These are phyloP conservation scores for Bombus fervidus DNA, from an alignment of 1,140 invertebrate genomes.

Conservation along the genomic window DNA sequence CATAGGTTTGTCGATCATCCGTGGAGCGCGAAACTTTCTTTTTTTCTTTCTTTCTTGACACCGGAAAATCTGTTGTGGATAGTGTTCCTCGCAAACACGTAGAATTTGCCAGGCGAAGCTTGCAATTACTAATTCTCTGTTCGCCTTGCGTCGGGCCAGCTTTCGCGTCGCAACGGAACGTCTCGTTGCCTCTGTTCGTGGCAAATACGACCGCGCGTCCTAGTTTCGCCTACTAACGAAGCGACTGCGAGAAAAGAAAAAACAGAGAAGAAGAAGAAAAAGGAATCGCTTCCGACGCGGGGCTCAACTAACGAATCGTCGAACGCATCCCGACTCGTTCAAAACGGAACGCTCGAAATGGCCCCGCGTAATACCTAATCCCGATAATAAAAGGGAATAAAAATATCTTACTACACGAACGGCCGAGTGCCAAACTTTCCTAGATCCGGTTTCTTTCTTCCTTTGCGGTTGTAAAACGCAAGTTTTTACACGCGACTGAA, in stretches of 20 bases:
- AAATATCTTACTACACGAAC: constrained; percentile 8
- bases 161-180: constrained; percentile 12
- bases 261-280: neutral
- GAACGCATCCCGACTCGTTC: neutral
- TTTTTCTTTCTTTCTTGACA: too few species aligned
- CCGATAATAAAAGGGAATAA: neutral
- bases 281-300: neutral
- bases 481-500: neutral
- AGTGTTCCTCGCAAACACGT: neutral
- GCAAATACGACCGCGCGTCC: constrained; percentile 20
- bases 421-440: neutral
- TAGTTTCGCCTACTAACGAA: constrained; percentile 23
- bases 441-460: neutral
- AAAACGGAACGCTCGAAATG: neutral
- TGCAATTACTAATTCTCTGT: constrained; percentile 18
- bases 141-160: neutral
- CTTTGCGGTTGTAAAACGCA: neutral
- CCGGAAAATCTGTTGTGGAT: neutral
- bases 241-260: neutral
- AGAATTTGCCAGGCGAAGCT: constrained; percentile 9
- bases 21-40: neutral
- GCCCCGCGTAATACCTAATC: neutral
- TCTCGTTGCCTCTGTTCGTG: neutral
- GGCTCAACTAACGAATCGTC: constrained; percentile 19
- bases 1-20: neutral